These are phyloP conservation scores for Poecilia picta DNA, from an alignment of 2,797 vertebrate genomes.

Conservation along the genomic window DNA sequence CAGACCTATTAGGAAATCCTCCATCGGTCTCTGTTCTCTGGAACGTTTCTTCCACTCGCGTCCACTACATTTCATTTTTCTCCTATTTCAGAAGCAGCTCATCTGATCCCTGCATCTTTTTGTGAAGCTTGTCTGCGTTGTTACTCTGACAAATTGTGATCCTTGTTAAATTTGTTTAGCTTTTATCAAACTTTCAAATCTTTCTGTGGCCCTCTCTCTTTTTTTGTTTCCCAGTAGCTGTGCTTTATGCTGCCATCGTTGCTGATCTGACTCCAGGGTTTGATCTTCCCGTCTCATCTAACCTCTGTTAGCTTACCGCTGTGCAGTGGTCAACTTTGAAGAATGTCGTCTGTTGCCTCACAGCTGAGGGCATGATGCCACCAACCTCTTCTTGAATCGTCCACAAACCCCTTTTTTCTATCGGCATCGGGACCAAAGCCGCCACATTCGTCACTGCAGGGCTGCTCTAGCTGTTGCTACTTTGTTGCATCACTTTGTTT, in stretches of 20 bases:
- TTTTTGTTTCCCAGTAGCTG: background rate
- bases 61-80: background rate
- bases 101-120: background rate
- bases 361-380: constrained; percentile 17
- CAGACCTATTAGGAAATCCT: background rate
- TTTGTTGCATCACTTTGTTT: constrained; percentile 69
- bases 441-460: constrained; percentile 50
- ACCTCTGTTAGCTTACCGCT: constrained; percentile 20
- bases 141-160: background rate
- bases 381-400: constrained; percentile 46
- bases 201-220: background rate
- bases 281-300: constrained; percentile 18
- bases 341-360: constrained; percentile 19
- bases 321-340: constrained; percentile 28
- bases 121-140: no score
- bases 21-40: background rate
- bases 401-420: constrained; percentile 36
- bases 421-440: constrained; percentile 32
- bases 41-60: background rate
- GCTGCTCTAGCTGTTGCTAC: constrained; percentile 61
- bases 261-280: constrained; percentile 9
- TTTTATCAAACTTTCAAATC: constrained; percentile 10
- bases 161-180: background rate
- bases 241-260: constrained; percentile 9
- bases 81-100: background rate